These are phyloP conservation scores for Eumeta japonica DNA, from an alignment of 1,140 invertebrate species.

Conservation along the genomic window DNA sequence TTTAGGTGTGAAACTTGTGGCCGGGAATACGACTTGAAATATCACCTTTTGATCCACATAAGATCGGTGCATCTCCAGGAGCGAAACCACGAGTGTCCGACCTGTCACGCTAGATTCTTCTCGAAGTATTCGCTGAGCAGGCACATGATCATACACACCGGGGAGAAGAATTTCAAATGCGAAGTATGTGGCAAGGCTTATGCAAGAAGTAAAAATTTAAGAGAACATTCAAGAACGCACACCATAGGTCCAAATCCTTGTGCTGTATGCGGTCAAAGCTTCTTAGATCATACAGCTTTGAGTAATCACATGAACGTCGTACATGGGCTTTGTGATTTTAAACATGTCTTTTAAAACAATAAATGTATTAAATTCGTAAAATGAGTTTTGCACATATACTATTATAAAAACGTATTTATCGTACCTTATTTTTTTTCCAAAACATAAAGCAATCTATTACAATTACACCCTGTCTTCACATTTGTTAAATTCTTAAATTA, in stretches of 20 bases:
- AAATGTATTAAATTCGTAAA: no score
- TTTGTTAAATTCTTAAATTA: no score
- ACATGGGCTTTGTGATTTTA: constrained; percentile 9
- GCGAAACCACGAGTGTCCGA: constrained; percentile 49
- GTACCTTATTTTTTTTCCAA: no score
- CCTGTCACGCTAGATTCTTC: constrained; percentile 70
- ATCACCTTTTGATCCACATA: constrained; percentile 48
- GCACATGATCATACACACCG: constrained; percentile 68
- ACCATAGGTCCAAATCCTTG: constrained; percentile 32
- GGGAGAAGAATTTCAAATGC: constrained; percentile 60
- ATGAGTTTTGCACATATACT: no score
- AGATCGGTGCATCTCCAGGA: constrained; percentile 56
- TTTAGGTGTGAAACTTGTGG: constrained; percentile 38
- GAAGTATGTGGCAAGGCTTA: constrained; percentile 62
- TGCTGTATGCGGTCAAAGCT: constrained; percentile 19
- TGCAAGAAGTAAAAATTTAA: constrained; percentile 64
- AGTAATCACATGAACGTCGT: constrained; percentile 13
- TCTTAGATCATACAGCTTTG: constrained; percentile 15
- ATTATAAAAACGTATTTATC: no score
- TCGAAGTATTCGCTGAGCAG: constrained; percentile 67
- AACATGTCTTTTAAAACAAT: no score
- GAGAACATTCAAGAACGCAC: constrained; percentile 58
- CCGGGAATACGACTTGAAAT: constrained; percentile 32
- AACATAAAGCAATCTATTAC: no score
- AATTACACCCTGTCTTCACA: no score